Evolutionary conservation across 2,797 vertebrate species (phyloP).

Genomic region (Odontamblyopus rebecca): DNA sequence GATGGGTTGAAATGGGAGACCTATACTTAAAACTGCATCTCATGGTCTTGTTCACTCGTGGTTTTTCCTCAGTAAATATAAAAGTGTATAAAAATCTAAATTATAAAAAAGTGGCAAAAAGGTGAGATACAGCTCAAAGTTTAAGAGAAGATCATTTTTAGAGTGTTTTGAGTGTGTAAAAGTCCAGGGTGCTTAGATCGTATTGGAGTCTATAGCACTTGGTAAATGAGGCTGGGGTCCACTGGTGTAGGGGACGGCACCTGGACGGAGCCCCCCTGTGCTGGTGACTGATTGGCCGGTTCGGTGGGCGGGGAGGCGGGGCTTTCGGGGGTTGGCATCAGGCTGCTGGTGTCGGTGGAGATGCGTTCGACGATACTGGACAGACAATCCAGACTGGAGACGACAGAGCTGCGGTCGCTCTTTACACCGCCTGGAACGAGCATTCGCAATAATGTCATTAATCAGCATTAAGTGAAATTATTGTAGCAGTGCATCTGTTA

Average conservation of each 20-base stretch:
- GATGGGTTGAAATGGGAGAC: background rate
- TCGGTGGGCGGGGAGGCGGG: constrained; percentile 69
- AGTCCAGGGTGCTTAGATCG: constrained; percentile 8
- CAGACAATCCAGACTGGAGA: constrained; percentile 94
- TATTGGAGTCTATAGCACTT: constrained; percentile 84
- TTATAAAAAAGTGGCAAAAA: constrained; percentile 24
- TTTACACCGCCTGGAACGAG: constrained; percentile 71
- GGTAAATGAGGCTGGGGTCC: constrained; percentile 85
- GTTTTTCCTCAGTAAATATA: constrained; percentile 11
- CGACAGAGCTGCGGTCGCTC: constrained; percentile 77
- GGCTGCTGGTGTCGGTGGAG: constrained; percentile 85
- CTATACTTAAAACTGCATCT: background rate
- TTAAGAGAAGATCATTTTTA: background rate
- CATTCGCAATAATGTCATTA: background rate
- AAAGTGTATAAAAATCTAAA: constrained; percentile 29
- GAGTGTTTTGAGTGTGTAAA: constrained; percentile 1
- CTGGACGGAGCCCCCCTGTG: constrained; percentile 53
- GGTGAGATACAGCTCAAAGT: background rate
- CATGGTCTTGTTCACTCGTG: constrained; percentile 8
- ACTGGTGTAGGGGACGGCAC: constrained; percentile 66
- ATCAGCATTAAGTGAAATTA: background rate
- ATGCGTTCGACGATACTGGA: constrained; percentile 98
- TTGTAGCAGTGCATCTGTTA: no score
- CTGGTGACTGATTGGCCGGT: constrained; percentile 49
- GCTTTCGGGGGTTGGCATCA: constrained; percentile 30